A percentile compares a stretch with the other conserved stretches of the same genome.
phyloP scores from a whole-genome alignment of 2,888 invertebrate genomes.

The Netelia inedita region DNA sequence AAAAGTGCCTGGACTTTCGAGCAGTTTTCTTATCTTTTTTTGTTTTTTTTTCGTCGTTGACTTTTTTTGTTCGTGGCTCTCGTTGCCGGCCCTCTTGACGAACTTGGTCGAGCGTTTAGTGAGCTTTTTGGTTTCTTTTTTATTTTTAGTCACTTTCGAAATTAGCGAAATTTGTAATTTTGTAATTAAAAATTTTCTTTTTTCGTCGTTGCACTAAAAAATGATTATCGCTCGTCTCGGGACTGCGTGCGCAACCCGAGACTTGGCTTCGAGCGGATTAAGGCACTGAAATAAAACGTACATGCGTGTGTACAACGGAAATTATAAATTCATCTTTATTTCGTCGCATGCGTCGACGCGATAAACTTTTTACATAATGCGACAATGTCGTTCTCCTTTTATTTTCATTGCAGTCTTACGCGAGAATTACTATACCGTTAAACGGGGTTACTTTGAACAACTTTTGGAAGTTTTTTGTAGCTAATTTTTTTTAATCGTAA shows the following conservation, averaged over 20 bases:
- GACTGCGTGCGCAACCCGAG: too few relatives aligned
- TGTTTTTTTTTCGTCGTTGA: not conserved
- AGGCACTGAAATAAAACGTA: not conserved
- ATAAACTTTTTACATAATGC: conserved; percentile 30
- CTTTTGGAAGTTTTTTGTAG: too few relatives aligned
- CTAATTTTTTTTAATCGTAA: too few relatives aligned
- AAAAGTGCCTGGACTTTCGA: not conserved
- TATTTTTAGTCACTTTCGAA: not conserved
- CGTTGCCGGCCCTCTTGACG: not conserved
- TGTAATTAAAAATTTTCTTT: not conserved
- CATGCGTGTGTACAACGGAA: not conserved
- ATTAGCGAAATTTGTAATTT: not conserved
- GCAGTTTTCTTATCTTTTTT: not conserved
- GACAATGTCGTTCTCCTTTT: not conserved
- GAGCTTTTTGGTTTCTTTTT: not conserved
- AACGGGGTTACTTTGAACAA: too few relatives aligned
- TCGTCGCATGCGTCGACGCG: conserved; percentile 34
- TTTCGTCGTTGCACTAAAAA: not conserved
- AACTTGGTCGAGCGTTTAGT: not conserved
- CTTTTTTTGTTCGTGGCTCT: not conserved
- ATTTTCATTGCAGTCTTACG: not conserved
- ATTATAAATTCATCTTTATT: conserved; percentile 12
- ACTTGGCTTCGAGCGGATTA: not conserved
- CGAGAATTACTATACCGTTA: too few relatives aligned
- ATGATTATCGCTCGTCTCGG: not conserved